Base-by-base conservation (phyloP, 2,797 vertebrate genomes). In the Anabas testudineus region DNA sequence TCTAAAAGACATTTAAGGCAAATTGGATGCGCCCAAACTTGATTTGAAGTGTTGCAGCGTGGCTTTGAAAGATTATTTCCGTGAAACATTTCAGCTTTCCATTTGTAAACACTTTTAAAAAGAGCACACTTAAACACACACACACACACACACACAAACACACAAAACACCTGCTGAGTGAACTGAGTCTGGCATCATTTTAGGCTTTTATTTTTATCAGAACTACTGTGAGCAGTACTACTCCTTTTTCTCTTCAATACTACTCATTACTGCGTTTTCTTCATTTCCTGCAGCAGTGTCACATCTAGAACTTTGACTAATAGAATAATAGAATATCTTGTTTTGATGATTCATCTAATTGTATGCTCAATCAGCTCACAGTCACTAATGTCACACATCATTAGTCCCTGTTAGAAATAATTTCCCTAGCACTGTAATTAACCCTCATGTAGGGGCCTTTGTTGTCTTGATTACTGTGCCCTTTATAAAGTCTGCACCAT, bases 331-430 rank as follows among this genome's bases (percentile, higher is more conserved):
- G 49, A 76, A 66, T 37, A 66, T 83, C 37, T 69, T 75, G 41
- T 75, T 71, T 82, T 39, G 61, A 65, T 84, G 63, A 88, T 84
- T 91, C 71, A 81, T 84, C 49, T 83, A 83, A 90, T 91, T 89
- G 89, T 67, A 80, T 83, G 60, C 58, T 64, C 78, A 87, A 84
- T 91, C 88, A 87, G 70, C 79, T 78, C 69, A 58, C 74, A 58
- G 79, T 70, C 71, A 72, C 78, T 82, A 77, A 85, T 78, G 71
- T 78, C 84, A 81, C 79, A 79, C 71, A 21, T 69, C 80, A 91
- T 92, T 90, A 90, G 66, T 43, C 57, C 58, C 78, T 62, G 68
- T 86, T 80, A 86, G 52, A 42, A 32, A 49, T 71, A 36, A 78
- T 79, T 70, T 76, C 59, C 77, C 41, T 53, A 32, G 70, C 59